Evolutionary conservation across 2,113 vertebrate species (phyloP).

Genomic region (Nibea albiflora): DNA sequence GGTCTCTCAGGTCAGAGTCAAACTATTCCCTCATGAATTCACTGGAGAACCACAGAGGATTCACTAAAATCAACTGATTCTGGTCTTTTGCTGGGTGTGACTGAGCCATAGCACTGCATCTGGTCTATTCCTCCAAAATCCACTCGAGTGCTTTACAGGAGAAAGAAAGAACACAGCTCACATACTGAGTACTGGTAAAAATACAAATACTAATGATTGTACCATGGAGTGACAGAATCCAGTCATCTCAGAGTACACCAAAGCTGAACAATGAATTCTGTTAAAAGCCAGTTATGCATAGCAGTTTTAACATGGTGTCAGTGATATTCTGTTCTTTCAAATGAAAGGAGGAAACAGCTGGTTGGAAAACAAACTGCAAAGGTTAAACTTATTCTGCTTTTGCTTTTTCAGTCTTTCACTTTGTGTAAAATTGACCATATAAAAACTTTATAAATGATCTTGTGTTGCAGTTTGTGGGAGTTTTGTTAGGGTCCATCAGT

Average conservation of each 20-base stretch:
- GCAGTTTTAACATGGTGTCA: neutral
- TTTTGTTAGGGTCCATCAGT: neutral
- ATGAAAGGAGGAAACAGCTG: neutral
- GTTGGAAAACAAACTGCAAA: neutral
- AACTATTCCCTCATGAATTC: neutral
- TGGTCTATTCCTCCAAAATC: neutral
- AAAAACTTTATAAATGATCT: neutral
- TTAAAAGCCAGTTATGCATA: neutral
- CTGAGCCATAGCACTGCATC: neutral
- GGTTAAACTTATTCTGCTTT: neutral
- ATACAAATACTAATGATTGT: neutral
- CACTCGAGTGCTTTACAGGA: neutral
- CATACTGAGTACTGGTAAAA: neutral
- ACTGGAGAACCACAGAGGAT: neutral
- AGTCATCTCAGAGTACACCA: neutral
- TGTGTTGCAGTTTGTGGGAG: neutral
- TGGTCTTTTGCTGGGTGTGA: neutral
- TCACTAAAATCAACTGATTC: neutral
- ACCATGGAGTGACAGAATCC: neutral
- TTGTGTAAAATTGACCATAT: neutral
- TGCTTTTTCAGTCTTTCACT: neutral
- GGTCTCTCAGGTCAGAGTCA: neutral
- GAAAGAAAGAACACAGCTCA: neutral
- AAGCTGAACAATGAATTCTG: neutral
- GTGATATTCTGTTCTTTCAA: neutral